Base-by-base conservation (phyloP, 2,888 invertebrate genomes). In the Camptogramma bilineatum region DNA sequence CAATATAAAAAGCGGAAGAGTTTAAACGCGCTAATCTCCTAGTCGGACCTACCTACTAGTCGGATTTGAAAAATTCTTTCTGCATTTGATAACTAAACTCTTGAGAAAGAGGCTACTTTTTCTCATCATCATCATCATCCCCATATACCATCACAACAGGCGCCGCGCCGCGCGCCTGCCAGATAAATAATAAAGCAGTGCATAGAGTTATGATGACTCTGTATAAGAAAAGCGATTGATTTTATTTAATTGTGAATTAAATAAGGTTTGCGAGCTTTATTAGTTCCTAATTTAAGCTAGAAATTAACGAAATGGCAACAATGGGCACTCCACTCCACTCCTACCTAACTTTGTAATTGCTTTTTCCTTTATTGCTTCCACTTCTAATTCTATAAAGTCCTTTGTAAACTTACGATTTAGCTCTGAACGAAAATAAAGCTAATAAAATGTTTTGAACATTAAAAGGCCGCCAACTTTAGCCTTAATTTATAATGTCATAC, bases 301-400 rank as follows among this genome's bases (percentile, higher is more conserved):
- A 42, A 50, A 47, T 44, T 31, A 21, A 34, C 16, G 46, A 31
- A 44, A 52, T 48, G 50, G 58, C 21, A 50, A 63, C 58, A 58
- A 53, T 48, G 17, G 44, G 42, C 44, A 44, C 58, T 52, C 13
- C n/a, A n/a, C n/a, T n/a, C n/a, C n/a, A n/a, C n/a, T n/a, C n/a
- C n/a, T n/a, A n/a, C n/a, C 46, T 42, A 56, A 52, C 55, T 60
- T 56, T 59, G 46, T 64, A 56, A 60, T 64, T 56, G 64, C 60
- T 28, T 52, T 58, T 64, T 48, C 55, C 52, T 62, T 56, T 56
- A 56, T 52, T 62, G 46, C 48, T 56, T 48, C 39, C 48, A 55
- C 54, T 50, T 48, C 50, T 47, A 44, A 55, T 52, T 62, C 31
- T 39, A 47, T 34, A 55, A 46, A 62, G 61, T 52, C 52, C 51